Evolutionary conservation across 2,113 vertebrate genomes (phyloP).

Genomic region (Grammomys dolichurus): DNA sequence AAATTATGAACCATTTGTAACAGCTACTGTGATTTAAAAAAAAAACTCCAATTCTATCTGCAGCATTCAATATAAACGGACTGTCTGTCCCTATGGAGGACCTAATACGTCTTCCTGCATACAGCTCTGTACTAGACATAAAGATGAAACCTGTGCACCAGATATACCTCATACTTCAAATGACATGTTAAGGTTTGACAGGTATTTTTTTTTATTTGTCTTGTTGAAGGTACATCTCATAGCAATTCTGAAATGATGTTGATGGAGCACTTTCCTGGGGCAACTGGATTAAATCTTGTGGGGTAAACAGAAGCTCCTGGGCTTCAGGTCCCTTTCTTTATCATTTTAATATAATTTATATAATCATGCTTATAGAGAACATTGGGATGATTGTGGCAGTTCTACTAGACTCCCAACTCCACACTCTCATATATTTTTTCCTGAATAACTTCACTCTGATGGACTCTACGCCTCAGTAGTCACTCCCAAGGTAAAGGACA

Average conservation of each 20-base stretch:
- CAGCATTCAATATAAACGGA: not conserved
- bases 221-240: not conserved
- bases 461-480: conserved; percentile 55
- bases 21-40: not conserved
- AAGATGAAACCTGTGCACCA: not conserved
- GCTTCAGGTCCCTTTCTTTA: conserved; percentile 17
- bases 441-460: conserved; percentile 63
- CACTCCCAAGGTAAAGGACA: conserved; percentile 54
- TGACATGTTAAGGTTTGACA: not conserved
- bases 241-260: not conserved
- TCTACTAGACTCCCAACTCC: conserved; percentile 57
- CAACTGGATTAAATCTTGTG: conserved; percentile 48
- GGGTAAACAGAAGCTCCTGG: conserved; percentile 46
- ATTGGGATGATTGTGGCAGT: conserved; percentile 40
- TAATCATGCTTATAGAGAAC: conserved; percentile 50
- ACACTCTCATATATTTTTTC: conserved; percentile 67
- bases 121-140: not conserved
- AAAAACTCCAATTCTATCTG: not conserved
- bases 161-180: not conserved
- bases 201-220: not conserved
- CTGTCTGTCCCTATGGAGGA: not conserved
- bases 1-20: not conserved
- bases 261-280: conserved; percentile 59
- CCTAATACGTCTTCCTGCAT: no score
- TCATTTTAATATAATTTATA: conserved; percentile 36